Base-by-base conservation (phyloP, 2,888 invertebrate genomes). In the Napeogenes sylphis region DNA sequence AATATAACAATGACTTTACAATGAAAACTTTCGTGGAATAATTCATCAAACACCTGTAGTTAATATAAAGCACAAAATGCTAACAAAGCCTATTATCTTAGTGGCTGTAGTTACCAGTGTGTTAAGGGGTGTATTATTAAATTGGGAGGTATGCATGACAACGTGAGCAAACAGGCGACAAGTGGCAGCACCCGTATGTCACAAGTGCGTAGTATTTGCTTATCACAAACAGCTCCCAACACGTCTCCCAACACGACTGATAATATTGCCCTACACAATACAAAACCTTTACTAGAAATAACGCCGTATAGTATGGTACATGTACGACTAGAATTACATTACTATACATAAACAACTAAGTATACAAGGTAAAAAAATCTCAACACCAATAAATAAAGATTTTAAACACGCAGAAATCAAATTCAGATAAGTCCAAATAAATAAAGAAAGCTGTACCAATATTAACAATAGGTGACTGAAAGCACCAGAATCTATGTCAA, bases 171-270 rank as follows among this genome's bases (percentile, higher is more conserved):
- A 88, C 80, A 88, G 60, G 73, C 69, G 72, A 72, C 73, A 70
- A 78, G 75, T 75, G 75, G 73, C 74, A 56, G 78, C 81, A 76
- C 77, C 81, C 78, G 79, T 71, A 76, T 74, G 76, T 73, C 78
- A 81, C 83, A 80, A 86, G 83, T 84, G 84, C 75, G 76, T 80
- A 65, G 79, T 90, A 85, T 90, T 90, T 90, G 83, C 77, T 74
- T 73, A 68, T 67, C 62, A 78, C 86, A 90, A 89, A 90, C 83
- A 90, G 73, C 78, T 81, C 80, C 84, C 74, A 80, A 72, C 82
- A 79, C 80, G 80, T 80, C 78, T 77, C 70, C 79, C 74, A 70
- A 73, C 74, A 75, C 77, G 74, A 76, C 74, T 78, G 78, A 84
- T 84, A 81, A 81, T 81, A 77, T 68, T 69, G 77, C 74, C 73